Evolutionary conservation across 2,113 vertebrate species (phyloP).

Genomic region (Fulmarus glacialis): DNA sequence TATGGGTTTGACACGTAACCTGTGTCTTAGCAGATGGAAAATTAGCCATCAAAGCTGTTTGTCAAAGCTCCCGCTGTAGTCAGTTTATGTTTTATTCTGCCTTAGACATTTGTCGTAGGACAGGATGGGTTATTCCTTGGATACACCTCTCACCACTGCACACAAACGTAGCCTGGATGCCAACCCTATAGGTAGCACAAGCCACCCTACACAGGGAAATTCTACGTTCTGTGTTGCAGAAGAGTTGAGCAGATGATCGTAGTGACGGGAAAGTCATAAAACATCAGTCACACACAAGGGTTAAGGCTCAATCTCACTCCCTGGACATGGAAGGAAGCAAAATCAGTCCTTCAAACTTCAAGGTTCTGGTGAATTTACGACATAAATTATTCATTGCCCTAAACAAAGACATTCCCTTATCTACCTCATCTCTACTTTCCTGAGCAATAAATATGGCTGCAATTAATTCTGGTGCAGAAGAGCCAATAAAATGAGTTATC

Average conservation of each 20-base stretch:
- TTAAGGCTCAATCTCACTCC: background rate
- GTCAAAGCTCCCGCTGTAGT: background rate
- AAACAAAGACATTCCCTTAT: conserved; percentile 37
- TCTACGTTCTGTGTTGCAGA: accelerated
- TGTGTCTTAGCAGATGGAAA: background rate
- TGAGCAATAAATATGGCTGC: conserved; percentile 40
- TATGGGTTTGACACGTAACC: background rate
- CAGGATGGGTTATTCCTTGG: background rate
- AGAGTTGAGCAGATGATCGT: background rate
- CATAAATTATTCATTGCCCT: conserved; percentile 50
- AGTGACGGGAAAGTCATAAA: background rate
- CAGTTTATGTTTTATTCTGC: background rate
- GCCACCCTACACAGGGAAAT: background rate
- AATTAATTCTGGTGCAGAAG: conserved; percentile 51
- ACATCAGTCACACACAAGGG: background rate
- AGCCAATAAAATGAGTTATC: conserved; percentile 50
- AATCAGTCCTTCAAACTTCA: conserved; percentile 5
- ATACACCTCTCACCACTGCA: background rate
- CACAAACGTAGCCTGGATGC: background rate
- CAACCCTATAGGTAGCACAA: background rate
- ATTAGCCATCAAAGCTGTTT: background rate
- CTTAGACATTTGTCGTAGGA: background rate
- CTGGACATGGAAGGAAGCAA: background rate
- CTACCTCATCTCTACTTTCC: conserved; percentile 27
- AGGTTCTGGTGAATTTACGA: conserved; percentile 1